These are phyloP conservation scores for Elgaria multicarinata DNA, from an alignment of 2,113 vertebrate genomes.

Conservation along the genomic window DNA sequence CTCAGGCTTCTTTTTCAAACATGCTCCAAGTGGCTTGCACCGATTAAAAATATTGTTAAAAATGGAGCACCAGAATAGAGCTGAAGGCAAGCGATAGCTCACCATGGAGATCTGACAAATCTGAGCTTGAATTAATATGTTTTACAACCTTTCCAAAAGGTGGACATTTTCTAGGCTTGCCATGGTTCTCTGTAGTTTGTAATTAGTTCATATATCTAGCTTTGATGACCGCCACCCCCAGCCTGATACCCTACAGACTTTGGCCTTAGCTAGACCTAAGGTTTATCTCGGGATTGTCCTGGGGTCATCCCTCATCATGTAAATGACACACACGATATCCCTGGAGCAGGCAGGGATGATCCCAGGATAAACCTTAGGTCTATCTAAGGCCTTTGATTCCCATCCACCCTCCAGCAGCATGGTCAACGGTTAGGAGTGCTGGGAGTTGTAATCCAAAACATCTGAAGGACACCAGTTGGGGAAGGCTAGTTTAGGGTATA, in stretches of 20 bases:
- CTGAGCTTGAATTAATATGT: background rate
- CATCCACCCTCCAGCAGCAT: too few species aligned
- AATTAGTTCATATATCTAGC: background rate
- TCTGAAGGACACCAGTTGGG: too few species aligned
- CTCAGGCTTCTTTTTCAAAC: background rate
- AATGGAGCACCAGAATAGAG: background rate
- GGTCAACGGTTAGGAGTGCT: too few species aligned
- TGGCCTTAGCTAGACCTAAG: too few species aligned
- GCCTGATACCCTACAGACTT: too few species aligned
- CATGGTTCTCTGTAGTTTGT: background rate
- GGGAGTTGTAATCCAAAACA: too few species aligned
- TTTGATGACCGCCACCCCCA: background rate
- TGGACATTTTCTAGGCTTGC: background rate
- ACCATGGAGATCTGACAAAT: background rate
- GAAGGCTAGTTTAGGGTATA: background rate
- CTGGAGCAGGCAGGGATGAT: too few species aligned
- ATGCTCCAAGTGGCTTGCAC: background rate
- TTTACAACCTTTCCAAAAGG: background rate
- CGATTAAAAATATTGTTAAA: background rate
- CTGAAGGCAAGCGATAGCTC: background rate
- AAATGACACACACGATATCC: too few species aligned
- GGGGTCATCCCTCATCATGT: too few species aligned
- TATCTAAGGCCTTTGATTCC: too few species aligned
- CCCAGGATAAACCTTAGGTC: too few species aligned
- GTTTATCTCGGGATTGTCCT: too few species aligned